Percentiles rank a stretch among this genome's conserved stretches.
Evolutionary conservation across 2,113 vertebrate species (phyloP).

Genomic region (Enhydra lutris): DNA sequence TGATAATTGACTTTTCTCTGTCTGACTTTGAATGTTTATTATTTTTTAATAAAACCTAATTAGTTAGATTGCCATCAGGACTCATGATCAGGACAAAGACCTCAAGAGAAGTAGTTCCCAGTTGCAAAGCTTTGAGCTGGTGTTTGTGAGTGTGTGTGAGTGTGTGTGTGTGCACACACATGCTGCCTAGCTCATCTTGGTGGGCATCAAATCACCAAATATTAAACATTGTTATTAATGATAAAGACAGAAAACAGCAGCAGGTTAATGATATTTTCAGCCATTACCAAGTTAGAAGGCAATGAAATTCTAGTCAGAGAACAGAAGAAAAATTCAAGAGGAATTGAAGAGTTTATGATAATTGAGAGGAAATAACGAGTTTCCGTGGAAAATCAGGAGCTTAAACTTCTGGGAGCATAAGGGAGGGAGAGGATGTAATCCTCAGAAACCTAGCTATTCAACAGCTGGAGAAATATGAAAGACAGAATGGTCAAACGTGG

Average conservation of each 20-base stretch:
- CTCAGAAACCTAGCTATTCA: background rate
- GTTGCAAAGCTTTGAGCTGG: background rate
- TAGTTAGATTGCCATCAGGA: background rate
- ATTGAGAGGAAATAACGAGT: constrained; percentile 39
- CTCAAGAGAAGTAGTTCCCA: background rate
- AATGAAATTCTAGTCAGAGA: background rate
- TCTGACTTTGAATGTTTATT: background rate
- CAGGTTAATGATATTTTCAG: background rate
- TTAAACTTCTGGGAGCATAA: background rate
- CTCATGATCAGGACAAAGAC: background rate
- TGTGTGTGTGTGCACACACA: background rate
- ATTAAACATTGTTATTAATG: background rate
- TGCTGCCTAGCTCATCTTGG: background rate
- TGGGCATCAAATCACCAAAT: background rate
- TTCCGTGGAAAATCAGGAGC: background rate
- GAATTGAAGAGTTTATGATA: background rate
- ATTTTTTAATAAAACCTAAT: background rate
- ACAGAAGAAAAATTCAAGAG: constrained; percentile 20
- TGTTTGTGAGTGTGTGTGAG: background rate
- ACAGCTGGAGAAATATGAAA: constrained; percentile 15
- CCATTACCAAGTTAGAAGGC: background rate
- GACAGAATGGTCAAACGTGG: background rate
- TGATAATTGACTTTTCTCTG: too few relatives aligned
- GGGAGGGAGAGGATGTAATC: background rate
- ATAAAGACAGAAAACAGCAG: background rate